Conservation (phyloP, 2,797 vertebrate species). For the Ispidina lecontei region DNA sequence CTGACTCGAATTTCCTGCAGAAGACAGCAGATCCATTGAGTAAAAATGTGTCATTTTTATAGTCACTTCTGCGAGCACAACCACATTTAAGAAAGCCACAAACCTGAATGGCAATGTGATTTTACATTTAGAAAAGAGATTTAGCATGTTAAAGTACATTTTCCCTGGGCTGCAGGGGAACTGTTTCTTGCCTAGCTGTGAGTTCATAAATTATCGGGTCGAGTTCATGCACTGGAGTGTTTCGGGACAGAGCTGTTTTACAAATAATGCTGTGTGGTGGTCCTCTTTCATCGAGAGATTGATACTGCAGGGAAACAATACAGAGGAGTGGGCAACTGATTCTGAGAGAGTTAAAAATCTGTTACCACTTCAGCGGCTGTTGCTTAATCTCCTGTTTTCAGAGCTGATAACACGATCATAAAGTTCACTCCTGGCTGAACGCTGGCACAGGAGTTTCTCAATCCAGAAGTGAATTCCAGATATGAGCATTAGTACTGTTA, state of each 20-base stretch:
- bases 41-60: slow-evolving; percentile 41
- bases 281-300: slow-evolving; percentile 14
- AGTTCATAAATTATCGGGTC: slow-evolving; percentile 54
- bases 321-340: not conserved
- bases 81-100: slow-evolving; percentile 54
- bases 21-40: slow-evolving; percentile 61
- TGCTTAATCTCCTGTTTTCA: slow-evolving; percentile 63
- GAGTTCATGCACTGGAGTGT: slow-evolving; percentile 35
- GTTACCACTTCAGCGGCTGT: slow-evolving; percentile 43
- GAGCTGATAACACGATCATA: slow-evolving; percentile 68
- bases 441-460: slow-evolving; percentile 51
- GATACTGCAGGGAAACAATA: slow-evolving; percentile 8
- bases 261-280: not conserved
- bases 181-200: slow-evolving; percentile 58
- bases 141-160: slow-evolving; percentile 44
- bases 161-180: slow-evolving; percentile 9
- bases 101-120: slow-evolving; percentile 37
- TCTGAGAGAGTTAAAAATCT: slow-evolving; percentile 43
- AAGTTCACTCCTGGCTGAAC: slow-evolving; percentile 60
- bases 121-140: slow-evolving; percentile 55
- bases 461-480: slow-evolving; percentile 57
- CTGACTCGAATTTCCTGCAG: slow-evolving; percentile 59
- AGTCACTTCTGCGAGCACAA: not conserved
- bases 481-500: slow-evolving; percentile 31
- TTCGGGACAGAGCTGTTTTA: slow-evolving; percentile 56